Base-by-base conservation (phyloP, 2,113 vertebrate genomes). In the Ibidorhyncha struthersii region DNA sequence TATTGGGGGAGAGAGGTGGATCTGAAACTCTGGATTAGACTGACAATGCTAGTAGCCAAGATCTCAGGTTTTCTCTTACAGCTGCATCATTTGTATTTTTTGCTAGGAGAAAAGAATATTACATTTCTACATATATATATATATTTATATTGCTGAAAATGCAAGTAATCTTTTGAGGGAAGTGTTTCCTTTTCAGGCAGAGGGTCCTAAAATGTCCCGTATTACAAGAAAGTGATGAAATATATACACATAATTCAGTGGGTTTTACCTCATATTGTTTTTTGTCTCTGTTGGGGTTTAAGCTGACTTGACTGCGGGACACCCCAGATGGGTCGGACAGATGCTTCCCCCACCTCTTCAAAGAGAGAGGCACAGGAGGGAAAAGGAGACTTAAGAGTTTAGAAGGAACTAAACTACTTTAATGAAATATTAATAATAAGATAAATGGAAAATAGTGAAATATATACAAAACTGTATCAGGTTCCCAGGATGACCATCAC, bases 1-100 rank as follows among this genome's bases (percentile, higher is more conserved):
- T 45, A 3, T 7, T 56, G 30, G 12, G 36, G 22, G 23, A 12
- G 15, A 1, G 0, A 8, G 5, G 3, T 4, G 7, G n/a, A 70
- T 85, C 22, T 49, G 55, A 53, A 91, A 53, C 26, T 85, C 47
- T 78, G 0, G 0, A 41, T 76, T 82, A 53, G 47, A 72, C 27
- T 61, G 41, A 29, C 32, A 40, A 12, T 63, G 36, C 19, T 50
- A 29, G 52, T 29, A 93, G 27, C 53, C 16, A 79, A 70, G 36
- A 38, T 80, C 17, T 74, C 30, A 20, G 9, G 47, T 92, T 87
- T 79, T 66, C 22, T 93, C 45, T 47, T 50, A 41, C 2, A 56
- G 50, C 52, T 89, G 10, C 21, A 43, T 78, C 34, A 23, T 27
- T 45, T 82, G 10, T 43, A 18, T 61, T 41, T 71, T 88, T 82